Percentiles rank a stretch among this genome's conserved stretches.
Evolutionary conservation across 2,797 vertebrate genomes (phyloP).

Genomic region (Masticophis lateralis): DNA sequence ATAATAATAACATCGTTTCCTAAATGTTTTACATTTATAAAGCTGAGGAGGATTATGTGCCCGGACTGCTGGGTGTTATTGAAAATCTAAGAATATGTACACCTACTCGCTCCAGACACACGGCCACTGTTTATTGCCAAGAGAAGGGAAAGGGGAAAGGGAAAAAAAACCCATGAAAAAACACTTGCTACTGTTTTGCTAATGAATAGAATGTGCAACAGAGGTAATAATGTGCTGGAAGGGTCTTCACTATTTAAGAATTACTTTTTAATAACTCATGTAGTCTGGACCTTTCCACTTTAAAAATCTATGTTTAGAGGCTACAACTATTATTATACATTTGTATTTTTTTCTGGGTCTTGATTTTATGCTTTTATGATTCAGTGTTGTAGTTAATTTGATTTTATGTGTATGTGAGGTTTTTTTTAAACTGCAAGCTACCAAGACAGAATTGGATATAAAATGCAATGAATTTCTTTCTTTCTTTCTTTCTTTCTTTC

Average conservation of each 20-base stretch:
- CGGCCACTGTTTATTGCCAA: constrained; percentile 53
- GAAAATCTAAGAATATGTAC: constrained; percentile 45
- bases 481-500: not conserved
- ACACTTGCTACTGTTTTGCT: constrained; percentile 39
- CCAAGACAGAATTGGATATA: not conserved
- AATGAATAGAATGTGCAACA: constrained; percentile 56
- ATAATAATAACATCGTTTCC: constrained; percentile 73
- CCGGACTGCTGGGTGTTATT: constrained; percentile 62
- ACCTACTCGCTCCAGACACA: constrained; percentile 44
- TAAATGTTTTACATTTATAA: constrained; percentile 68
- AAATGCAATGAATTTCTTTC: not conserved
- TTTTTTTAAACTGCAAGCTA: not conserved
- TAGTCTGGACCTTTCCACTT: not conserved
- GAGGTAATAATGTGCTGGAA: constrained; percentile 58
- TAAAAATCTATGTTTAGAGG: not conserved
- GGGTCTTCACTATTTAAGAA: constrained; percentile 59
- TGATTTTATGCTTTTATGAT: not conserved
- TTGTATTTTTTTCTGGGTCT: not conserved
- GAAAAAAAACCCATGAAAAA: not conserved
- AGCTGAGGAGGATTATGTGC: constrained; percentile 65
- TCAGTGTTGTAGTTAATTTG: not conserved
- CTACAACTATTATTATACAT: not conserved
- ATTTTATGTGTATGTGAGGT: not conserved
- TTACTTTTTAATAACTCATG: not conserved
- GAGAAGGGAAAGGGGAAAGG: not conserved